phyloP scores from a whole-genome alignment of 2,113 vertebrate species.

The Sarotherodon lohbergeri region DNA sequence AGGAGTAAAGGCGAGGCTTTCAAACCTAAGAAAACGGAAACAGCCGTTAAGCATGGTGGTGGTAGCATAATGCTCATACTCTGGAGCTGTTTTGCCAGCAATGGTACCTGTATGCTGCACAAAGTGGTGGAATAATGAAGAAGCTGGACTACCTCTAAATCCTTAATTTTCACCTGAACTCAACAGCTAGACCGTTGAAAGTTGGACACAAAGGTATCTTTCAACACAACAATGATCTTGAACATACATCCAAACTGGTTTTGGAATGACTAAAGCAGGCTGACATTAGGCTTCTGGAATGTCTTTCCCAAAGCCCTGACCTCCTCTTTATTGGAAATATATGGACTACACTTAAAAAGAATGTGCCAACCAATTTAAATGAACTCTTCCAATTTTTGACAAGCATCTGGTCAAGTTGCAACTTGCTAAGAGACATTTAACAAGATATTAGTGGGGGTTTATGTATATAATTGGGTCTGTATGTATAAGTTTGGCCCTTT shows the following conservation, averaged over 20 bases:
- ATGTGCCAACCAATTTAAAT: background rate
- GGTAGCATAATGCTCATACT: background rate
- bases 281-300: background rate
- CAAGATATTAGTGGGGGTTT: background rate
- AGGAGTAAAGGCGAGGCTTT: background rate
- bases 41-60: background rate
- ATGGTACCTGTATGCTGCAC: background rate
- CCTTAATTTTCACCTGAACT: too few relatives aligned
- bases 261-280: background rate
- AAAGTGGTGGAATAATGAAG: background rate
- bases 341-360: background rate
- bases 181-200: background rate
- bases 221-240: background rate
- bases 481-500: background rate
- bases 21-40: background rate
- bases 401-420: background rate
- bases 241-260: background rate
- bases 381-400: background rate
- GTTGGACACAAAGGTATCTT: background rate
- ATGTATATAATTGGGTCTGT: background rate
- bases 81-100: background rate
- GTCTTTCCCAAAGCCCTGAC: background rate
- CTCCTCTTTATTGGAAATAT: background rate
- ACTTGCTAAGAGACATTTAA: background rate
- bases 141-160: background rate